phyloP scores from a whole-genome alignment of 2,888 invertebrate species.

The Bhutanitis thaidina region DNA sequence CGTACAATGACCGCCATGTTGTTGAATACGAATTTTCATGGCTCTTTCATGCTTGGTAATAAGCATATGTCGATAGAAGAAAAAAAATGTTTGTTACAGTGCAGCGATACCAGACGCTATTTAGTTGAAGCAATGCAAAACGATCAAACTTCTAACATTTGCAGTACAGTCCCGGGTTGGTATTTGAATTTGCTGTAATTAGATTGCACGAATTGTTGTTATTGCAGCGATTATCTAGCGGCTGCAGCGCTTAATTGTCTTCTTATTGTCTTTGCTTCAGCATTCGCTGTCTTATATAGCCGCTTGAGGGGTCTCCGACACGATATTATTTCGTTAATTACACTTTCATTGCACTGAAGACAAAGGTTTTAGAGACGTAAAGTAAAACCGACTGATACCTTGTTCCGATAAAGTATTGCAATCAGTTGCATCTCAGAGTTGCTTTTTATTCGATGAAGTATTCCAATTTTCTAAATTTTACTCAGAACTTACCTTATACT shows the following conservation, averaged over 20 bases:
- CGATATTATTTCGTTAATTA: slow-evolving; percentile 36
- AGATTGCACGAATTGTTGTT: slow-evolving; percentile 62
- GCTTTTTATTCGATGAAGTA: too few relatives aligned
- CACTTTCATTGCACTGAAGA: slow-evolving; percentile 29
- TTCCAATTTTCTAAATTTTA: too few relatives aligned
- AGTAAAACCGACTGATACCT: background rate
- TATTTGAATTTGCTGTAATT: slow-evolving; percentile 48
- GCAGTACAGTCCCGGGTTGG: slow-evolving; percentile 3
- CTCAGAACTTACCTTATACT: too few relatives aligned
- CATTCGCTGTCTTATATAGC: slow-evolving; percentile 29
- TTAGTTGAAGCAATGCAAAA: slow-evolving; percentile 12
- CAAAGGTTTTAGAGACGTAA: slow-evolving; percentile 5
- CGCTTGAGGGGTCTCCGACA: slow-evolving; percentile 30
- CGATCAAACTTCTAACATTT: slow-evolving; percentile 18
- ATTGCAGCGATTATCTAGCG: slow-evolving; percentile 52
- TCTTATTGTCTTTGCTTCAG: slow-evolving; percentile 46
- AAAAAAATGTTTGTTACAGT: background rate
- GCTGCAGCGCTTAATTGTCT: slow-evolving; percentile 45
- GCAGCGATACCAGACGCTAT: slow-evolving; percentile 11
- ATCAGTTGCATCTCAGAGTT: background rate
- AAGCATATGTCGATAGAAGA: too few relatives aligned
- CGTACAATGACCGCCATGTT: too few relatives aligned
- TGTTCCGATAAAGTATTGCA: background rate
- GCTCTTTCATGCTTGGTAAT: too few relatives aligned
- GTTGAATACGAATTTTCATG: too few relatives aligned